Conservation (phyloP, 2,888 invertebrate species). For the Drosophila recens region DNA sequence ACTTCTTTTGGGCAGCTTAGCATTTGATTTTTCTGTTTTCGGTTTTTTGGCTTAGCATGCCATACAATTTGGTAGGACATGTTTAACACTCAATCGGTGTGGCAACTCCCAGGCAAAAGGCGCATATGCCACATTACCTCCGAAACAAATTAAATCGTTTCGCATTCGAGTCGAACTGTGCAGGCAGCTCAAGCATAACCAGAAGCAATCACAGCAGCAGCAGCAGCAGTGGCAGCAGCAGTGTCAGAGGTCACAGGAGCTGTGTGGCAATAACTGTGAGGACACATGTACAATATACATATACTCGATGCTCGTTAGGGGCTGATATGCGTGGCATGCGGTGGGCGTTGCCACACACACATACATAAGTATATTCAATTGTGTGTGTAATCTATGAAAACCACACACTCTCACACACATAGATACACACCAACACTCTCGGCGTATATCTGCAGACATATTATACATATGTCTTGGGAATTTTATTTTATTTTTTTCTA, state of each 20-base stretch:
- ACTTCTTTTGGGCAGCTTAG: constrained; percentile 41
- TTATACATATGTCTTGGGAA: constrained; percentile 47
- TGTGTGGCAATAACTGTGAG: constrained; percentile 5
- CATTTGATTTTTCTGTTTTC: constrained; percentile 1
- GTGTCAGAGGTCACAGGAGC: constrained; percentile 19
- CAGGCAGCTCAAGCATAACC: constrained; percentile 61
- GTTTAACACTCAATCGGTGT: constrained; percentile 77
- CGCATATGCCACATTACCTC: constrained; percentile 80
- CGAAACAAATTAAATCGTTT: constrained; percentile 79
- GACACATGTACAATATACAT: constrained; percentile 42
- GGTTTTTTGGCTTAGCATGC: constrained; percentile 39
- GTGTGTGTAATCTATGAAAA: constrained; percentile 71
- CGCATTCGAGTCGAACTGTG: constrained; percentile 67
- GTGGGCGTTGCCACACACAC: constrained; percentile 66
- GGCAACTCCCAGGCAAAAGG: constrained; percentile 61
- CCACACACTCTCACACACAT: constrained; percentile 50
- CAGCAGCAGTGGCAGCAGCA: constrained; percentile 2
- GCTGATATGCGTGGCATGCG: constrained; percentile 69
- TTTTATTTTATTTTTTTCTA: constrained; percentile 12
- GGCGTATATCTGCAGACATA: constrained; percentile 8
- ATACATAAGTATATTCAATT: constrained; percentile 52
- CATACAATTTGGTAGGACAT: constrained; percentile 49
- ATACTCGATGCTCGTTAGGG: constrained; percentile 68
- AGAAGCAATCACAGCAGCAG: constrained; percentile 37
- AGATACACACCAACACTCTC: constrained; percentile 6